Conservation (phyloP, 2,113 vertebrate species). For the Dasyprocta punctata region DNA sequence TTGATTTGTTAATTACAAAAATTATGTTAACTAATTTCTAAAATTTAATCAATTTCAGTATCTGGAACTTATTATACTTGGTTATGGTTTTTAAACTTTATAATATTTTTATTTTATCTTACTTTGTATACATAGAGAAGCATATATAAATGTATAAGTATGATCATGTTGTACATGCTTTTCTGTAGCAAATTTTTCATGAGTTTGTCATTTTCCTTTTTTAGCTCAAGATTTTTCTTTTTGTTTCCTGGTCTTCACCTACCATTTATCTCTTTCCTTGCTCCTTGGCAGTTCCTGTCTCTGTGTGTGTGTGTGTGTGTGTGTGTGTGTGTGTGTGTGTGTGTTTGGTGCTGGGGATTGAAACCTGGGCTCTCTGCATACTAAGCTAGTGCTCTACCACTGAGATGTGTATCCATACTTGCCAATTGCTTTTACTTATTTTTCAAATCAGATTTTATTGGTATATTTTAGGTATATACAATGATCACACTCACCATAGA, state of each 20-base stretch:
- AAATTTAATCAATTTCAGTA: background rate
- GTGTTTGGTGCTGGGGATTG: too few species aligned
- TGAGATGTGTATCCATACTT: too few species aligned
- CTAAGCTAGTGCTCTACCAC: too few species aligned
- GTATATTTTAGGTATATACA: too few species aligned
- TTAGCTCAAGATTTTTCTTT: background rate
- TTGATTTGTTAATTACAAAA: background rate
- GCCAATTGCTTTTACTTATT: too few species aligned
- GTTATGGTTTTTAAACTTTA: background rate
- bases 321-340: too few species aligned
- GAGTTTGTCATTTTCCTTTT: background rate
- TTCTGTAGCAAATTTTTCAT: background rate
- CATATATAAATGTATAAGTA: too few species aligned
- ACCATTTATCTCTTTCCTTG: background rate
- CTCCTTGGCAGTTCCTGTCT: background rate
- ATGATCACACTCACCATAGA: too few species aligned
- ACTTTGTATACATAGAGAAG: background rate
- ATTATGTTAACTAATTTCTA: background rate
- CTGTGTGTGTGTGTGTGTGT: accelerated
- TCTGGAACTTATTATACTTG: background rate
- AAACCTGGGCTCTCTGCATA: too few species aligned
- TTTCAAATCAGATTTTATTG: too few species aligned
- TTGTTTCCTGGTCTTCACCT: background rate
- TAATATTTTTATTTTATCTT: background rate
- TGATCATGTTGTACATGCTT: background rate